Base-by-base conservation (phyloP, 2,113 vertebrate genomes). In the Pedionomus torquatus region DNA sequence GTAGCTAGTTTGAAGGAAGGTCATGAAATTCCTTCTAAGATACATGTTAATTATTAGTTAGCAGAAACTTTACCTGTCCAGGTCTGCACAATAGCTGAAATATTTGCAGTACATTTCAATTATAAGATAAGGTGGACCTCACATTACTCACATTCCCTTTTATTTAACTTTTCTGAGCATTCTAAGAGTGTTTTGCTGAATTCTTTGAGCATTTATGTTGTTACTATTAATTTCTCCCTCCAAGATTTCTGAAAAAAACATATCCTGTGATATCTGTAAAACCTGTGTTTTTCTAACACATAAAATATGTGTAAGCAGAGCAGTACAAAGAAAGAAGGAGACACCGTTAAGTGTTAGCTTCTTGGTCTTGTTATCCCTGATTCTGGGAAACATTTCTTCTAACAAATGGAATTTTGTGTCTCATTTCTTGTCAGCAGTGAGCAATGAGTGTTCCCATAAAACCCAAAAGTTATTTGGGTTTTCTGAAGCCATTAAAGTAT, bases 41-140 rank as follows among this genome's bases (percentile, higher is more conserved):
- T 68, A 93, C 78, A 88, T 71, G 79, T 78, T 96, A 96, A 92
- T 92, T 86, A 90, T 92, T 90, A 94, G 37, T 83, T 82, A 83
- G 14, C 31, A 87, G n/a, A 91, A 81, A 78, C 13, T 31, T 90
- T 68, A 72, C 57, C n/a, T 90, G 49, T 65, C 52, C 11, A 6
- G 71, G 13, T 86, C 51, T 93, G 11, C 17, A 61, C 61, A 64
- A 37, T 7, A 71, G 25, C 49, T 86, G 79, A 80, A 88, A 86
- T 93, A 92, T 84, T 79, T 97, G 55, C n/a, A 48, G 23, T 74
- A 77, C 17, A 5, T 81, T 89, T 89, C 37, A 91, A 41, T 81
- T 78, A 83, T 39, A 87, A 82, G 76, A 71, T 64, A 82, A 96
- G 11, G 11, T 51, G 5, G 30, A 64, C 14, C 86, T 88, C 35